These are phyloP conservation scores for Acronicta leporina DNA, from an alignment of 2,888 invertebrate species.

Conservation along the genomic window DNA sequence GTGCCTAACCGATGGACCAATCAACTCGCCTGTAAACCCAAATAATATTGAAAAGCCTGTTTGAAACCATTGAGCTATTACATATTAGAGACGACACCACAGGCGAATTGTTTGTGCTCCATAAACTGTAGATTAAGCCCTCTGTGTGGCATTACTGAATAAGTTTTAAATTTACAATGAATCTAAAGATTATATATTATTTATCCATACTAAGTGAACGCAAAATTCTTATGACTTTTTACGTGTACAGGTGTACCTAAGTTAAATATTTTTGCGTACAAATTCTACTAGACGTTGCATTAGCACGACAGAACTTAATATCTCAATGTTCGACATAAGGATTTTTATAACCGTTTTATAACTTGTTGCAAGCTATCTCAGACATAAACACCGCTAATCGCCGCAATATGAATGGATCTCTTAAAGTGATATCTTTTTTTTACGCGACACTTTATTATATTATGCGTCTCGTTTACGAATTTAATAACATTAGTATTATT, in stretches of 20 bases:
- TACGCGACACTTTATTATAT: constrained; percentile 13
- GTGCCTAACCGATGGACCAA: constrained; percentile 72
- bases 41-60: constrained; percentile 75
- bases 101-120: neutral
- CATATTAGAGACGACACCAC: neutral
- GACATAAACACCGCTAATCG: constrained; percentile 50
- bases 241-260: too few species aligned
- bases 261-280: too few species aligned
- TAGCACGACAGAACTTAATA: neutral
- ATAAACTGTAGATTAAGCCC: too few species aligned
- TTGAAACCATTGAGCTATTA: constrained; percentile 43
- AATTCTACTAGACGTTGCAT: too few species aligned
- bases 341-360: constrained; percentile 64
- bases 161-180: too few species aligned
- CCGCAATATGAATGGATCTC: constrained; percentile 47
- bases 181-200: neutral
- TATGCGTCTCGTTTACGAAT: constrained; percentile 30
- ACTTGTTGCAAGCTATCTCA: constrained; percentile 55
- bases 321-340: constrained; percentile 50
- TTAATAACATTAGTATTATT: constrained; percentile 25
- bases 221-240: neutral
- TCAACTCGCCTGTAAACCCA: constrained; percentile 68
- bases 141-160: neutral
- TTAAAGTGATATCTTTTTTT: constrained; percentile 32
- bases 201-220: too few species aligned